These are phyloP conservation scores for Popillia japonica DNA, from an alignment of 1,140 invertebrate genomes.

Conservation along the genomic window DNA sequence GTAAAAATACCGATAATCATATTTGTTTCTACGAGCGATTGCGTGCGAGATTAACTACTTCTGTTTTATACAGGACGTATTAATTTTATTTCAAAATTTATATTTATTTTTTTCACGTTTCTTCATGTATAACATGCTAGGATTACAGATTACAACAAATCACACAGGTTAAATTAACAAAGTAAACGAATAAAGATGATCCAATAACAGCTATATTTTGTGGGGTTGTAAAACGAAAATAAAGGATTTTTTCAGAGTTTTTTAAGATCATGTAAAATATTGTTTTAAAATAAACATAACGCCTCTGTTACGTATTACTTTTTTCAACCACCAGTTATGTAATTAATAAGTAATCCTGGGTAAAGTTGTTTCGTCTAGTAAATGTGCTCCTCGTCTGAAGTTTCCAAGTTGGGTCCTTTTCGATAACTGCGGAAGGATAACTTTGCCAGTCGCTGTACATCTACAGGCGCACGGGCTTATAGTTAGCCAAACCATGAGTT, in stretches of 20 bases:
- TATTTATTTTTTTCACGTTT: conserved; percentile 9
- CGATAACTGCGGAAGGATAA: no score
- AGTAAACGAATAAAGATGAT: conserved; percentile 11
- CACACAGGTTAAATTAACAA: neutral
- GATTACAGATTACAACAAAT: conserved; percentile 21
- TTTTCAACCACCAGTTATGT: conserved; percentile 1
- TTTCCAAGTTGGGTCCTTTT: no score
- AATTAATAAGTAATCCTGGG: no score
- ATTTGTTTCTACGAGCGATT: neutral
- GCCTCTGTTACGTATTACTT: conserved; percentile 20
- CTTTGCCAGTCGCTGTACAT: no score
- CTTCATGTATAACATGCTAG: neutral
- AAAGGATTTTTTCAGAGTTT: conserved; percentile 25
- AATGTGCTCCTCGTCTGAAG: no score
- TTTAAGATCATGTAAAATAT: conserved; percentile 32
- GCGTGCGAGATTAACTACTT: neutral
- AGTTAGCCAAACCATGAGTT: no score
- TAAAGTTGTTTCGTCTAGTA: no score
- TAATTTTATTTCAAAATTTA: neutral
- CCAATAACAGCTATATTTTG: conserved; percentile 20
- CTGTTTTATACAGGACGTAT: neutral
- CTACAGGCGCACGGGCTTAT: no score
- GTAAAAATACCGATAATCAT: neutral
- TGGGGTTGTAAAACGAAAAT: conserved; percentile 6
- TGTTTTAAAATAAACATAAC: conserved; percentile 33